A percentile compares a stretch with the other conserved stretches of the same genome.
Evolutionary conservation across 2,113 vertebrate species (phyloP).

Genomic region (Pachyramphus minor): DNA sequence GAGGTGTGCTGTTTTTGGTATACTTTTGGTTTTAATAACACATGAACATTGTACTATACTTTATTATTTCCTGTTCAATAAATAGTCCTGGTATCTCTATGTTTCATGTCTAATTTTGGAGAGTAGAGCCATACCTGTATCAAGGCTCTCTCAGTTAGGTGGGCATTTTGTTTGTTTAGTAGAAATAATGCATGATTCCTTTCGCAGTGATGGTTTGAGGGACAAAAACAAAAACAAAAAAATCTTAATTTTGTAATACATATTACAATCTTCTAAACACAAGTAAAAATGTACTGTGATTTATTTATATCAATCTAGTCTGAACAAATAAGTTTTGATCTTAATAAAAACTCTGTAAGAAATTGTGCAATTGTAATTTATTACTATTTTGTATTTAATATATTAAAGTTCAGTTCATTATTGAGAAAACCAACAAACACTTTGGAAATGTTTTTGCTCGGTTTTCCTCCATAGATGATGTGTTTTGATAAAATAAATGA

Average conservation of each 20-base stretch:
- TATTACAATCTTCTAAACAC: slow-evolving; percentile 77
- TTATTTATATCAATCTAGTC: slow-evolving; percentile 81
- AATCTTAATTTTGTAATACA: slow-evolving; percentile 74
- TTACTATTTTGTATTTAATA: slow-evolving; percentile 61
- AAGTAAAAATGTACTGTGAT: slow-evolving; percentile 78
- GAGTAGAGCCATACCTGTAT: slow-evolving; percentile 56
- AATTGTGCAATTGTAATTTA: slow-evolving; percentile 58
- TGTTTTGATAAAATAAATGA: neutral
- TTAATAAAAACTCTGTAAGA: slow-evolving; percentile 71
- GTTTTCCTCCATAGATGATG: neutral
- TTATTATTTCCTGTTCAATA: slow-evolving; percentile 60
- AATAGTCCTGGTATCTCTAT: slow-evolving; percentile 64
- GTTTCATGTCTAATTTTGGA: slow-evolving; percentile 67
- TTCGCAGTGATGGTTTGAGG: slow-evolving; percentile 66
- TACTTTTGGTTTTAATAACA: slow-evolving; percentile 35
- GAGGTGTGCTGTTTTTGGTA: slow-evolving; percentile 55
- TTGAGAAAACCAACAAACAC: neutral
- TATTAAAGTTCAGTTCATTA: slow-evolving; percentile 29
- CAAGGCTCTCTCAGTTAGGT: slow-evolving; percentile 50
- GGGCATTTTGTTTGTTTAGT: slow-evolving; percentile 55
- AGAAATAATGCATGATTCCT: slow-evolving; percentile 85
- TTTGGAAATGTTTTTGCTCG: neutral
- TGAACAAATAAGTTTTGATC: slow-evolving; percentile 72
- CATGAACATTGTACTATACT: slow-evolving; percentile 62
- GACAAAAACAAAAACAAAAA: slow-evolving; percentile 4